Evolutionary conservation across 2,888 invertebrate genomes (phyloP).

Genomic region (Acrocera orbiculus): DNA sequence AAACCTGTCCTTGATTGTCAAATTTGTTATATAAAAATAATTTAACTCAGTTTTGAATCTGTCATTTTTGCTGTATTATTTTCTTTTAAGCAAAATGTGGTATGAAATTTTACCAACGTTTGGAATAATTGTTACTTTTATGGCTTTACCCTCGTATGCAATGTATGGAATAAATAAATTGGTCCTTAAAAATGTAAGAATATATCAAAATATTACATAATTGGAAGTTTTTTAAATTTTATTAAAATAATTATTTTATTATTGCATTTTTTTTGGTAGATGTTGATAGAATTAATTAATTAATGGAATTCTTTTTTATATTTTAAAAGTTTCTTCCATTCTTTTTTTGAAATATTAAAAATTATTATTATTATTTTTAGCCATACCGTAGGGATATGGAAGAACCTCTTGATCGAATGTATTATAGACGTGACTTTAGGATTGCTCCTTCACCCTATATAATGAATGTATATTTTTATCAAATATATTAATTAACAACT

Average conservation of each 20-base stretch:
- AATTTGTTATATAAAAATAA: too few species aligned
- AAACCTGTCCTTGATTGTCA: too few species aligned
- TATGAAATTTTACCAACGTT: slow-evolving; percentile 51
- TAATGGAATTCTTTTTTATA: neutral
- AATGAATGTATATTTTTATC: slow-evolving; percentile 34
- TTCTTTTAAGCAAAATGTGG: slow-evolving; percentile 47
- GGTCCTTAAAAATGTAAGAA: slow-evolving; percentile 44
- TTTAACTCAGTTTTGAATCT: too few species aligned
- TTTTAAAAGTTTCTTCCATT: too few species aligned
- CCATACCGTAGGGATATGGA: slow-evolving; percentile 38
- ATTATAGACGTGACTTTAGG: slow-evolving; percentile 43
- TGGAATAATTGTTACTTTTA: slow-evolving; percentile 38
- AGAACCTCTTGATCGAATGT: slow-evolving; percentile 34
- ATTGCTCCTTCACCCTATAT: slow-evolving; percentile 43
- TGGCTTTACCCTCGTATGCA: slow-evolving; percentile 43
- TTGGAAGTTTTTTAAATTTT: neutral
- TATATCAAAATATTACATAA: neutral
- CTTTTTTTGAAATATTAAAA: neutral
- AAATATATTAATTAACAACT: too few species aligned
- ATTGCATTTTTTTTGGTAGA: too few species aligned
- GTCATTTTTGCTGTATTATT: too few species aligned
- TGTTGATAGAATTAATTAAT: neutral
- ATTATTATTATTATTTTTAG: slow-evolving; percentile 23
- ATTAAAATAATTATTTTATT: neutral
- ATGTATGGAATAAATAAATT: slow-evolving; percentile 45